Conservation (phyloP, 2,113 vertebrate genomes). For the Hemibagrus wyckioides region DNA sequence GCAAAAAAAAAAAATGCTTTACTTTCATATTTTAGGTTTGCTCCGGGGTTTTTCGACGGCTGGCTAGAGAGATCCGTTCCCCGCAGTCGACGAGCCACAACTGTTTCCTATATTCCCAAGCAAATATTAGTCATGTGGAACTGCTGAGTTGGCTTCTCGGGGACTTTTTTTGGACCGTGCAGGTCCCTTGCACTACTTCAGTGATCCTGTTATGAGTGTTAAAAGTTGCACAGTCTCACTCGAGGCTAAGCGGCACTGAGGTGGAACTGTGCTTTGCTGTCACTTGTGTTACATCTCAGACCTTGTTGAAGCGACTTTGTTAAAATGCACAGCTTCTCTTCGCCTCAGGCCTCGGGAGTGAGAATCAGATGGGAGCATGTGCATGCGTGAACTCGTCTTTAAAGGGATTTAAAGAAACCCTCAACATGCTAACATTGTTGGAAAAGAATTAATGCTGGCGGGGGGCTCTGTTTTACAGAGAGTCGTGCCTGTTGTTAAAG, state of each 20-base stretch:
- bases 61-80: neutral
- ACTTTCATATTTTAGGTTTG: neutral
- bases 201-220: conserved; percentile 22
- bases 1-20: neutral
- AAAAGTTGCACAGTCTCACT: conserved; percentile 20
- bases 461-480: neutral
- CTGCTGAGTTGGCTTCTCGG: neutral
- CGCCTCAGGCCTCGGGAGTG: neutral
- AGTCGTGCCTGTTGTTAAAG: neutral
- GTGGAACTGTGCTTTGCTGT: conserved; percentile 21
- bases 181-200: neutral
- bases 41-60: neutral
- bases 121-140: conserved; percentile 6
- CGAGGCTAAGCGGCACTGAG: conserved; percentile 28
- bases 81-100: neutral
- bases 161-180: neutral
- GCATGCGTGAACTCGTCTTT: neutral
- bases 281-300: conserved; percentile 26
- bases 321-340: conserved; percentile 12
- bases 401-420: neutral
- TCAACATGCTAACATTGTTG: neutral
- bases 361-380: neutral
- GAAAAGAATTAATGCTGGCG: neutral
- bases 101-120: neutral
- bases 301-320: conserved; percentile 9